phyloP scores from a whole-genome alignment of 2,113 vertebrate genomes.

The Cettia cetti region DNA sequence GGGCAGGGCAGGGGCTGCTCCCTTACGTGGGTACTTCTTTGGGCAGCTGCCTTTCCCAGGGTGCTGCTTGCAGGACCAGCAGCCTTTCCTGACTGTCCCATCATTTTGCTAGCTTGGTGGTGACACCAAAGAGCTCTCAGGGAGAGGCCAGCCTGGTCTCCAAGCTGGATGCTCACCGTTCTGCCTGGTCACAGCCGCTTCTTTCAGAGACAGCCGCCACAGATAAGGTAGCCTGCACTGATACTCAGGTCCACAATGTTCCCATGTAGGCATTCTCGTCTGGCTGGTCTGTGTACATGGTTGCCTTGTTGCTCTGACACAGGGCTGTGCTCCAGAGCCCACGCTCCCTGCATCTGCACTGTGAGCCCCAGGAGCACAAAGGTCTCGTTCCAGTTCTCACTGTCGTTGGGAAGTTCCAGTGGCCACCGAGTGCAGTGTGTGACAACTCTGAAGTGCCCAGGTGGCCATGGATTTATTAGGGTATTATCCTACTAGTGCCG shows the following conservation, averaged over 20 bases:
- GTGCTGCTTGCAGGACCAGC: background rate
- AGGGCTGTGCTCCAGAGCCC: background rate
- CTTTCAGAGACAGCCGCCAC: background rate
- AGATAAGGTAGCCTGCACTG: background rate
- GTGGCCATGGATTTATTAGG: slow-evolving; percentile 36
- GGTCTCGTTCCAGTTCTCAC: background rate
- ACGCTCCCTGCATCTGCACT: accelerated
- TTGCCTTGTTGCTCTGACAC: background rate
- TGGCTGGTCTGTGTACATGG: background rate
- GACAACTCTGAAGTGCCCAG: background rate
- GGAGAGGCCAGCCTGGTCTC: background rate
- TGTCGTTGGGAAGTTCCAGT: background rate
- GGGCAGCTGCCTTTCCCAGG: background rate
- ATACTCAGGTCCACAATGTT: accelerated
- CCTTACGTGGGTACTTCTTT: accelerated
- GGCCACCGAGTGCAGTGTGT: background rate
- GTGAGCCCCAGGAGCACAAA: background rate
- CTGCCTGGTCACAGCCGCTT: accelerated
- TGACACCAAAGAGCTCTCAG: background rate
- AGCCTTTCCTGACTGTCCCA: background rate
- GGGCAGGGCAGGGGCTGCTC: background rate
- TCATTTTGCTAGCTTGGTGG: background rate
- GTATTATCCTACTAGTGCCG: background rate
- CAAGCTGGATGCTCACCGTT: background rate
- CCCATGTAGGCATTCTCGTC: accelerated